Percentiles rank a stretch among this genome's conserved stretches.
Evolutionary conservation across 2,888 invertebrate species (phyloP).

Genomic region (Malacosoma neustria): DNA sequence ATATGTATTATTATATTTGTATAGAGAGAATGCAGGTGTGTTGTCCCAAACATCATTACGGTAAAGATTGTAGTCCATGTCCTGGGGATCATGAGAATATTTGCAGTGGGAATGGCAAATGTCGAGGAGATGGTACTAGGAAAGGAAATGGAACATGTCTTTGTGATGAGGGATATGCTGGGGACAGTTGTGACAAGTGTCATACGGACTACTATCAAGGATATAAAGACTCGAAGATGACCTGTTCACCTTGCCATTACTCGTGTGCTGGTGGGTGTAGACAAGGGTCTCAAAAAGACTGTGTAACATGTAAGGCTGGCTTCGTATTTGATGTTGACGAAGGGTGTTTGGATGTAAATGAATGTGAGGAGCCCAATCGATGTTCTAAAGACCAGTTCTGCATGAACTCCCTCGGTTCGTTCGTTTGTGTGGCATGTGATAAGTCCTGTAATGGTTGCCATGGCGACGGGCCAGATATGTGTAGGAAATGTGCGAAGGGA

Average conservation of each 20-base stretch:
- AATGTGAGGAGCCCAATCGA: slow-evolving; percentile 78
- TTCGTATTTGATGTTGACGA: slow-evolving; percentile 82
- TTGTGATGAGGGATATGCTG: slow-evolving; percentile 89
- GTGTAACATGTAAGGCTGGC: slow-evolving; percentile 77
- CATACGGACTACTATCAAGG: slow-evolving; percentile 81
- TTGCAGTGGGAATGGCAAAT: slow-evolving; percentile 89
- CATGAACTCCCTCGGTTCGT: slow-evolving; percentile 91
- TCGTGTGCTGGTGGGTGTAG: slow-evolving; percentile 87
- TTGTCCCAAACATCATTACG: slow-evolving; percentile 90
- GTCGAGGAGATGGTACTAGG: slow-evolving; percentile 89
- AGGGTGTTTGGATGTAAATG: slow-evolving; percentile 90
- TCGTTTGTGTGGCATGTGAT: slow-evolving; percentile 87
- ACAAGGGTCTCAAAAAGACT: slow-evolving; percentile 81
- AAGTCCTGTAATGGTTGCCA: slow-evolving; percentile 87
- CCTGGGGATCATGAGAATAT: slow-evolving; percentile 81
- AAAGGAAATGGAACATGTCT: slow-evolving; percentile 94
- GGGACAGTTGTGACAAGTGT: slow-evolving; percentile 87
- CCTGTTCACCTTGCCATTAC: slow-evolving; percentile 86
- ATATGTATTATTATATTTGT: slow-evolving; percentile 81
- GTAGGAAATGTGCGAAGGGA: slow-evolving; percentile 84
- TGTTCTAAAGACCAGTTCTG: slow-evolving; percentile 86
- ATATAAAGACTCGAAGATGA: slow-evolving; percentile 83
- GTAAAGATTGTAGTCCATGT: slow-evolving; percentile 87
- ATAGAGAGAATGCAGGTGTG: slow-evolving; percentile 84
- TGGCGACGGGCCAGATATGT: slow-evolving; percentile 95